Conservation (phyloP, 2,797 vertebrate genomes). For the Lophotriccus pileatus region DNA sequence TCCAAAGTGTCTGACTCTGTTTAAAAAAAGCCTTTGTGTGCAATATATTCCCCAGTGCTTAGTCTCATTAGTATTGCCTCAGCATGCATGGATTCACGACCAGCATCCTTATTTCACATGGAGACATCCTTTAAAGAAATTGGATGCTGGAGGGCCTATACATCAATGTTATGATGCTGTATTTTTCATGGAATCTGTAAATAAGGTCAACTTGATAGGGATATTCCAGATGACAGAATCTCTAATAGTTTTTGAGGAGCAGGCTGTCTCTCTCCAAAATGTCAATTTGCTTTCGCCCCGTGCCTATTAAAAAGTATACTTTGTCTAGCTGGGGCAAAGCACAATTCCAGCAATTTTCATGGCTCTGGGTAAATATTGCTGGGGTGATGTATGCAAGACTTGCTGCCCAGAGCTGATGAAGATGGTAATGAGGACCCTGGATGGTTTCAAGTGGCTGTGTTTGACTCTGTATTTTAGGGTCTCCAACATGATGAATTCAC, state of each 20-base stretch:
- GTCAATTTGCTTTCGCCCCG: conserved; percentile 63
- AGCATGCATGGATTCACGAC: conserved; percentile 38
- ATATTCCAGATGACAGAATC: conserved; percentile 70
- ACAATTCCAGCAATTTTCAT: conserved; percentile 26
- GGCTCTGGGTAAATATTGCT: conserved; percentile 26
- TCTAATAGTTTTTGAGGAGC: conserved; percentile 71
- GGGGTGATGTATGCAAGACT: conserved; percentile 27
- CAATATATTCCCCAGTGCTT: conserved; percentile 45
- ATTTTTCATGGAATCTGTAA: conserved; percentile 74
- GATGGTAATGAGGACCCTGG: conserved; percentile 31
- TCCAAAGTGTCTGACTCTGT: conserved; percentile 53
- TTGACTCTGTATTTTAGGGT: conserved; percentile 29
- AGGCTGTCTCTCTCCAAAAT: conserved; percentile 52
- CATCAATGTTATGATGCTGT: conserved; percentile 73
- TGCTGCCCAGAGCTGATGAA: neutral
- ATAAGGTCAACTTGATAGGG: conserved; percentile 67
- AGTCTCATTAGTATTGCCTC: conserved; percentile 58
- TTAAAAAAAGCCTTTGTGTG: conserved; percentile 59
- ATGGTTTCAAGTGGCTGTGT: conserved; percentile 37
- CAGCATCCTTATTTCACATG: conserved; percentile 63
- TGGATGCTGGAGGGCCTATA: conserved; percentile 62
- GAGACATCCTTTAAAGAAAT: conserved; percentile 66
- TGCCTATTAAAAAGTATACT: conserved; percentile 54
- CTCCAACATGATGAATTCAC: conserved; percentile 32
- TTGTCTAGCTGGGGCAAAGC: conserved; percentile 22